Percentiles rank a stretch among this genome's conserved stretches.
phyloP scores from a whole-genome alignment of 2,113 vertebrate genomes.

The Dicerorhinus sumatrensis region DNA sequence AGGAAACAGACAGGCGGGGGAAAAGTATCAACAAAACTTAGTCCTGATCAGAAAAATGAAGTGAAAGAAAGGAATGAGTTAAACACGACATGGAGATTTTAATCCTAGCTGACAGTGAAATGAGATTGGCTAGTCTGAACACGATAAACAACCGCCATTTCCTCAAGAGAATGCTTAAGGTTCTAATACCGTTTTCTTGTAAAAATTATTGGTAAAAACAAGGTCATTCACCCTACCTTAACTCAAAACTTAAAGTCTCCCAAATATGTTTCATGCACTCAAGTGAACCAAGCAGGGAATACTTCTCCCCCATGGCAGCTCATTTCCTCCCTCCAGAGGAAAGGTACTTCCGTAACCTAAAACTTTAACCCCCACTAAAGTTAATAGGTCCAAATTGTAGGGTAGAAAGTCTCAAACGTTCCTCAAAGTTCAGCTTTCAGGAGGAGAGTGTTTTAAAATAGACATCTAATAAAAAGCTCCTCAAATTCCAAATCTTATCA shows the following conservation, averaged over 20 bases:
- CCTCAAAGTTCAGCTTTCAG: background rate
- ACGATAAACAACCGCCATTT: background rate
- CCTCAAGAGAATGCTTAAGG: background rate
- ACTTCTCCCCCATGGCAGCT: background rate
- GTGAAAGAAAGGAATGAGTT: background rate
- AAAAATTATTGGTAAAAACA: background rate
- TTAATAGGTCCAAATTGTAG: background rate
- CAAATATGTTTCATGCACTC: background rate
- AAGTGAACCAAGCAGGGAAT: background rate
- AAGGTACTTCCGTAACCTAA: background rate
- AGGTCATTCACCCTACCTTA: background rate
- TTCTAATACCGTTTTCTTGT: background rate
- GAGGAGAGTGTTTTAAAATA: background rate
- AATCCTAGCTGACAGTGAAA: background rate
- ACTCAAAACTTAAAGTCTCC: background rate
- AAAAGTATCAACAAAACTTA: background rate
- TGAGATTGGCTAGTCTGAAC: background rate
- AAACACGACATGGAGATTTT: background rate
- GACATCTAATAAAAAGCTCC: conserved; percentile 12
- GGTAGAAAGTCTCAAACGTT: background rate
- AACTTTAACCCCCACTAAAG: background rate
- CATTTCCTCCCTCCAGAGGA: background rate
- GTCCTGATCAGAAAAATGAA: background rate
- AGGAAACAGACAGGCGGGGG: background rate
- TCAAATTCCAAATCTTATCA: conserved; percentile 8